Evolutionary conservation across 2,797 vertebrate genomes (phyloP).

Genomic region (Sebastes umbrosus): DNA sequence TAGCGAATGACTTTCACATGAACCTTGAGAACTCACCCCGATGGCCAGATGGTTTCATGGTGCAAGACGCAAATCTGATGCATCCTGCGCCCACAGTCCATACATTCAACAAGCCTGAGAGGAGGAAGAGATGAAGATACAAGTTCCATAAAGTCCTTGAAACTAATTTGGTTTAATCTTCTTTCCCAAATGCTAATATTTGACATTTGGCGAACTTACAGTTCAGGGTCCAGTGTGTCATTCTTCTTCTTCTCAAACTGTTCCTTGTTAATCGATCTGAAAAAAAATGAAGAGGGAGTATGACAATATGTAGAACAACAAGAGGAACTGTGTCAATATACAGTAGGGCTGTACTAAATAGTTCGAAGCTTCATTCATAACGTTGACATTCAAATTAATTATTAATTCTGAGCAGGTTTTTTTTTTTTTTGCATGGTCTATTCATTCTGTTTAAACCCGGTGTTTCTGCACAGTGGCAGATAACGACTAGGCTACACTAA

Average conservation of each 20-base stretch:
- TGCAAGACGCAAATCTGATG: constrained; percentile 99
- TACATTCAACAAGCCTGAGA: constrained; percentile 95
- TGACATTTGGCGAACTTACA: constrained; percentile 84
- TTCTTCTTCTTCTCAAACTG: constrained; percentile 99
- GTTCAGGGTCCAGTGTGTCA: constrained; percentile 96
- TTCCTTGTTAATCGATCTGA: constrained; percentile 97
- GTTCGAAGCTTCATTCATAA: background rate
- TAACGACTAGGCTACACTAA: background rate
- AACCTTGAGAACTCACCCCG: constrained; percentile 82
- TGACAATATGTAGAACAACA: background rate
- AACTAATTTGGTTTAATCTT: background rate
- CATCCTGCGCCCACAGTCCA: constrained; percentile 97
- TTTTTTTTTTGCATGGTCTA: background rate
- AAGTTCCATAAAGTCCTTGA: background rate
- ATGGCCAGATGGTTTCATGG: constrained; percentile 95
- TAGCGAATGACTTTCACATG: background rate
- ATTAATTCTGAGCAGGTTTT: background rate
- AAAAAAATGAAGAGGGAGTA: constrained; percentile 14
- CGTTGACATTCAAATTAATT: too few species aligned
- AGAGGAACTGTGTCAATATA: background rate
- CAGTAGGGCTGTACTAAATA: background rate
- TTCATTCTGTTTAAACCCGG: background rate
- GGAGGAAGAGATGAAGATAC: background rate
- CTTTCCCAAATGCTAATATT: background rate
- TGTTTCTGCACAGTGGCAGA: background rate